These are phyloP conservation scores for Prosopocoilus inquinatus DNA, from an alignment of 2,888 invertebrate species.

Conservation along the genomic window DNA sequence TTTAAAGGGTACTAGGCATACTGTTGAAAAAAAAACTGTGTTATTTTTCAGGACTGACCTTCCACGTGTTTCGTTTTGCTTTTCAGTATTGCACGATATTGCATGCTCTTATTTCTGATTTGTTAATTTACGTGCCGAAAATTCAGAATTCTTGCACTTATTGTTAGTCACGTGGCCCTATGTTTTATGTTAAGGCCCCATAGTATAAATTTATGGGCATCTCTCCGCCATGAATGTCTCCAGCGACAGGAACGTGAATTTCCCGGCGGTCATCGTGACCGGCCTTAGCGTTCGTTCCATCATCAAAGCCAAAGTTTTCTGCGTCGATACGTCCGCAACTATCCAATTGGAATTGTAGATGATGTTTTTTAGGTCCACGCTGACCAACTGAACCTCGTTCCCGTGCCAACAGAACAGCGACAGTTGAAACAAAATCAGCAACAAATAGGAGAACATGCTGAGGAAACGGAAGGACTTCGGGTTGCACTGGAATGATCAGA, in stretches of 20 bases:
- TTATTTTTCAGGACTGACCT: no score
- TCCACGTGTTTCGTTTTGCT: no score
- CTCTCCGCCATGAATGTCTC: conserved; percentile 52
- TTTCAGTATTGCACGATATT: no score
- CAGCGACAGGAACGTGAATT: conserved; percentile 53
- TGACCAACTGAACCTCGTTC: conserved; percentile 30
- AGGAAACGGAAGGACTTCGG: conserved; percentile 11
- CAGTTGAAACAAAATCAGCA: conserved; percentile 29
- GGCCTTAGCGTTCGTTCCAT: conserved; percentile 54
- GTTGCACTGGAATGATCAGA: conserved; percentile 20
- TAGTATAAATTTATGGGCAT: not conserved
- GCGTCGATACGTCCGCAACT: conserved; percentile 26
- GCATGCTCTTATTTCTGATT: no score
- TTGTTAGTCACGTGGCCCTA: no score
- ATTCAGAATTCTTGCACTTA: no score
- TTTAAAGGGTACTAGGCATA: no score
- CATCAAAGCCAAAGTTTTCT: conserved; percentile 42
- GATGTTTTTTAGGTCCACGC: conserved; percentile 29
- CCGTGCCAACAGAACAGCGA: conserved; percentile 32
- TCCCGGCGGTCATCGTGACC: conserved; percentile 51
- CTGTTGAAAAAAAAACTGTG: no score
- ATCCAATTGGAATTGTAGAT: conserved; percentile 33
- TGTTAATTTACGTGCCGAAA: no score
- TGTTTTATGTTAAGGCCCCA: no score
- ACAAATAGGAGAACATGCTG: conserved; percentile 26